Base-by-base conservation (phyloP, 2,888 invertebrate species). In the Euplexia lucipara region DNA sequence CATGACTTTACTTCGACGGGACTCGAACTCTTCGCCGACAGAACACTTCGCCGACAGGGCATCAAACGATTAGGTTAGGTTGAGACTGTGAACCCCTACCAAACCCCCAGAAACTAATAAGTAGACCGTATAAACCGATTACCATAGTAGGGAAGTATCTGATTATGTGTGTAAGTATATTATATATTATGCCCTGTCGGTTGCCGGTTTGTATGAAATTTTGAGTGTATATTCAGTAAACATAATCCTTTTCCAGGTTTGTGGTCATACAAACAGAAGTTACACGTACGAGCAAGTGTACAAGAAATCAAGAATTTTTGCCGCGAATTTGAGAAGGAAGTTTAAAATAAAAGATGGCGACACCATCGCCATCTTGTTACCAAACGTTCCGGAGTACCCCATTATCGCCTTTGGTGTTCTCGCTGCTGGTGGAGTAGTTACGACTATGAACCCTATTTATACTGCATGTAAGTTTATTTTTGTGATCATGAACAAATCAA, bases 321-420 rank as follows among this genome's bases (percentile, higher is more conserved):
- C 96, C 0, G 95, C 96, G 0, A 95, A 96, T 69, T 91, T 98
- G 34, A 95, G 96, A 67, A 93, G 93, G 35, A 96, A 96, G 79
- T 95, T 97, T 34, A 96, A 96, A 59, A 82, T 97, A 3, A 90
- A 90, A 63, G 92, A 95, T 52, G 96, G 96, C 0, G 97, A 97
- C 81, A 95, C 96, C 0, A 84, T 97, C 14, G 97, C 96, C 0
- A 71, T 98, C 20, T 95, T 97, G 58, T 86, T 97, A 71, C 97
- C 97, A 9, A 98, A 98, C 88, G 83, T 96, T 35, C 97, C 97
- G 0, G 98, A 98, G 87, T 97, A 96, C 83, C 95, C 96, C 0
- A 93, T 97, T 12, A 95, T 96, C 2, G 83, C 95, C 1, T 88
- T 97, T 62, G 98, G 97, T 0, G 90, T 96, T 35, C 83, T 97